Evolutionary conservation across 2,113 vertebrate species (phyloP), one percentile per base, ranked within the genome.

Genomic region (Callopanchax toddi): DNA sequence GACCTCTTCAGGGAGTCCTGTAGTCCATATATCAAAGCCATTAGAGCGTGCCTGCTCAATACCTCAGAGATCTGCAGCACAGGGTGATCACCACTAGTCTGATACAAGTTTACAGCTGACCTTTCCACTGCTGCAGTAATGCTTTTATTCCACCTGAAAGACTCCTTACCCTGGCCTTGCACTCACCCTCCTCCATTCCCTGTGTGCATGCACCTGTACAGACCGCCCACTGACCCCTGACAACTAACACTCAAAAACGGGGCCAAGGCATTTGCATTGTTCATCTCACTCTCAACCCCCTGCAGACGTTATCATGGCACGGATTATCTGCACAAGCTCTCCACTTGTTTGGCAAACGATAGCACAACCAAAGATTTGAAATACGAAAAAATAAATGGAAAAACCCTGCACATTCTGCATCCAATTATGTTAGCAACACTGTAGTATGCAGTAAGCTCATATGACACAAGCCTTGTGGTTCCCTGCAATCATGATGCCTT

Each of bases 71-170:
- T 91, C 90, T 90, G 89, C 89, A 55, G 86, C 83, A 77, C 84
- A 83, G 88, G 89, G 91, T 89, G 91, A 93, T 92, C 86, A 92
- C 92, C 70, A 90, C 89, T 82, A 84, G 89, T 87, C 91, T 89
- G 89, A 91, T 88, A 90, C 74, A 91, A 89, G 78, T 89, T 87
- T 89, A 90, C 92, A 89, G 91, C 81, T 92, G 89, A 91, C 89
- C 88, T 92, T 93, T 91, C 89, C 80, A 83, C 85, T 74, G 54
- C 80, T 60, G 77, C 69, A 87, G 76, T 83, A 56, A 86, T 84
- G 87, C 82, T 88, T 90, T 91, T 86, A 91, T 91, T 90, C 84
- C 84, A 89, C 85, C 80, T 84, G 85, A 91, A 87, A 84, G 78
- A 78, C 67, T 85, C 74, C 64, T 67, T 74, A 53, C 49, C 53